Evolutionary conservation across 1,140 invertebrate genomes (phyloP).

Genomic region (Hycleus cichorii): DNA sequence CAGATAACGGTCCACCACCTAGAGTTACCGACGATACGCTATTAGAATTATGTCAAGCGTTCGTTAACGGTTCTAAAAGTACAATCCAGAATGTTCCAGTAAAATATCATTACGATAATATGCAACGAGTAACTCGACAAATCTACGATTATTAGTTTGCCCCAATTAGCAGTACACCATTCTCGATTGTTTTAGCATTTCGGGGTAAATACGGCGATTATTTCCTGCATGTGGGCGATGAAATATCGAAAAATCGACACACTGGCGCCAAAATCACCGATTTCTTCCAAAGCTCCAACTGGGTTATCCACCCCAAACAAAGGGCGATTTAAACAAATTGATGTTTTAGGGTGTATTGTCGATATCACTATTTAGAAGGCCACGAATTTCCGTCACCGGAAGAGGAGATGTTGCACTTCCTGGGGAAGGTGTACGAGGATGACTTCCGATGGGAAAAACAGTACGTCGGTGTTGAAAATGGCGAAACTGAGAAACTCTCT

Average conservation of each 20-base stretch:
- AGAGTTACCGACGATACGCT: constrained; percentile 29
- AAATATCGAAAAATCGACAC: constrained; percentile 42
- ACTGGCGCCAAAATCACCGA: constrained; percentile 57
- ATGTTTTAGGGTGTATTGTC: constrained; percentile 67
- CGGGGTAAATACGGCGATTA: constrained; percentile 71
- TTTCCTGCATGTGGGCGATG: constrained; percentile 64
- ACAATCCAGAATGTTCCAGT: constrained; percentile 59
- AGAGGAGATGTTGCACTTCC: constrained; percentile 66
- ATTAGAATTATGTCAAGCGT: too few relatives aligned
- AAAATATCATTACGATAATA: constrained; percentile 73
- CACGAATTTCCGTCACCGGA: constrained; percentile 64
- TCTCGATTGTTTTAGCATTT: constrained; percentile 74
- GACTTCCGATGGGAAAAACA: constrained; percentile 52
- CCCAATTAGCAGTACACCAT: constrained; percentile 73
- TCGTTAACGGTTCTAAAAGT: constrained; percentile 59
- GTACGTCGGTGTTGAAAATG: constrained; percentile 38
- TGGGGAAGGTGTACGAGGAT: constrained; percentile 51
- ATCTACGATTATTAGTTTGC: constrained; percentile 78
- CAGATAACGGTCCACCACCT: constrained; percentile 50
- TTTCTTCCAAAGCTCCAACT: constrained; percentile 62
- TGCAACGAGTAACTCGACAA: constrained; percentile 72
- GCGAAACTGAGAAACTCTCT: constrained; percentile 18
- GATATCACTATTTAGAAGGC: constrained; percentile 72
- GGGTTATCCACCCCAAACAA: constrained; percentile 70
- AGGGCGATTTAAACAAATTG: constrained; percentile 5